These are phyloP conservation scores for Leptocoma aspasia DNA, from an alignment of 2,113 vertebrate species.

Conservation along the genomic window DNA sequence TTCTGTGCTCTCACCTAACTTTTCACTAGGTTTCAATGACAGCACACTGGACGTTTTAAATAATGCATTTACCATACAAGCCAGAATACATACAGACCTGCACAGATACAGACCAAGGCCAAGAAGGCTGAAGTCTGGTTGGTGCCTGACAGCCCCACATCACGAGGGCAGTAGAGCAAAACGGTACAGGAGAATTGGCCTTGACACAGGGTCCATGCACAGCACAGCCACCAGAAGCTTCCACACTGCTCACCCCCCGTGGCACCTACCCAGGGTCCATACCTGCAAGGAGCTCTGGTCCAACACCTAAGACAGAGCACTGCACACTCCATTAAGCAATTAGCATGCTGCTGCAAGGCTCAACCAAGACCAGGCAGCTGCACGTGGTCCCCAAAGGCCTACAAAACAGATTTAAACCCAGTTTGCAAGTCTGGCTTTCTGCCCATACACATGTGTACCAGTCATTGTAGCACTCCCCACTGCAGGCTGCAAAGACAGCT, in stretches of 20 bases:
- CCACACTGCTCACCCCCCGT: background rate
- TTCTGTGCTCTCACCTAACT: background rate
- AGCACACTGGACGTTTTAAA: background rate
- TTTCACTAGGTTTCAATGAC: background rate
- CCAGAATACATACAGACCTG: background rate
- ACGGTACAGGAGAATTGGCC: background rate
- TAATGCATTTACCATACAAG: background rate
- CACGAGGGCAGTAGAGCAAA: background rate
- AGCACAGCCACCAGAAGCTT: background rate
- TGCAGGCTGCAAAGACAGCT: background rate
- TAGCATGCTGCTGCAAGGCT: background rate
- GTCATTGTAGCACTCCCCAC: background rate
- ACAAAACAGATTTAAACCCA: constrained; percentile 3
- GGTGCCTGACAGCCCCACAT: background rate
- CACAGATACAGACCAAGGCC: background rate
- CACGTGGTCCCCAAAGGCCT: constrained; percentile 7
- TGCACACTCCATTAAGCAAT: background rate
- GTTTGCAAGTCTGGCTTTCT: constrained; percentile 24
- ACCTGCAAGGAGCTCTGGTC: background rate
- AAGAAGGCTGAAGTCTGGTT: background rate
- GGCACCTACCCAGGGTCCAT: background rate
- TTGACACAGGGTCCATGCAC: background rate
- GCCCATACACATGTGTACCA: constrained; percentile 20
- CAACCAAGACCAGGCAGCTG: background rate
- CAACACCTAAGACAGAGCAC: background rate